A percentile compares a stretch with the other conserved stretches of the same genome.
Conservation (phyloP, 2,888 invertebrate genomes). For the Lasioglossum leucozonium region DNA sequence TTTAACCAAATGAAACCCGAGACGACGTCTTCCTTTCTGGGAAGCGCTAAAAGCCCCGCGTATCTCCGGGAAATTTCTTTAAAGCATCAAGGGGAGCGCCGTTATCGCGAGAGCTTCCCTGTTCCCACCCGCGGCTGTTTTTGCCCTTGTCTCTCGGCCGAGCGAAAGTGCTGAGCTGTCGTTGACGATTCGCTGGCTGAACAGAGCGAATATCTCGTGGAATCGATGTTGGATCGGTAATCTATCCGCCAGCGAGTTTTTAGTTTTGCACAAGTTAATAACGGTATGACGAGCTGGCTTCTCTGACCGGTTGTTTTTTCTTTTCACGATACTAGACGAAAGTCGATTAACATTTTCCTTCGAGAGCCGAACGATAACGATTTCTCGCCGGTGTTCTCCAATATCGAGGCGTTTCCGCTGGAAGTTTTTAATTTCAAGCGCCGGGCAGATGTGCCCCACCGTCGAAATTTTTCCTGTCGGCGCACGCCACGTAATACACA, state of each 20-base stretch:
- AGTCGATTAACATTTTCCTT: not conserved
- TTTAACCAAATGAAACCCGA: not conserved
- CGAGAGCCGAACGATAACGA: slow-evolving; percentile 4
- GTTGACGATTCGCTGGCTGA: not conserved
- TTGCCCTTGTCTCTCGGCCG: not conserved
- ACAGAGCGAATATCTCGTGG: too few relatives aligned
- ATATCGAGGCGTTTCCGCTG: not conserved
- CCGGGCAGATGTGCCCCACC: not conserved
- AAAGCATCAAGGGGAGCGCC: not conserved
- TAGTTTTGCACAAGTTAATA: too few relatives aligned
- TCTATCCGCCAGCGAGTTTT: too few relatives aligned
- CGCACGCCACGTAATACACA: slow-evolving; percentile 12
- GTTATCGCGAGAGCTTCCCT: not conserved
- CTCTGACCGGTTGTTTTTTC: too few relatives aligned
- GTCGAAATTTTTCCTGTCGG: slow-evolving; percentile 1
- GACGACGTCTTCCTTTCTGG: not conserved
- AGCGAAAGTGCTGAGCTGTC: not conserved
- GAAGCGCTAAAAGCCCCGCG: not conserved
- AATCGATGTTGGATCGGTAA: not conserved
- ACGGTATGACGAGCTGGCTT: too few relatives aligned
- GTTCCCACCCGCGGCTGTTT: not conserved
- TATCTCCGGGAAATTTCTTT: slow-evolving; percentile 2
- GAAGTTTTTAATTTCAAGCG: slow-evolving; percentile 14
- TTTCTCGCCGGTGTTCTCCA: not conserved
- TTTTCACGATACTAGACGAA: too few relatives aligned